Conservation (phyloP, 1,140 invertebrate genomes). For the Melipona quadrifasciata region DNA sequence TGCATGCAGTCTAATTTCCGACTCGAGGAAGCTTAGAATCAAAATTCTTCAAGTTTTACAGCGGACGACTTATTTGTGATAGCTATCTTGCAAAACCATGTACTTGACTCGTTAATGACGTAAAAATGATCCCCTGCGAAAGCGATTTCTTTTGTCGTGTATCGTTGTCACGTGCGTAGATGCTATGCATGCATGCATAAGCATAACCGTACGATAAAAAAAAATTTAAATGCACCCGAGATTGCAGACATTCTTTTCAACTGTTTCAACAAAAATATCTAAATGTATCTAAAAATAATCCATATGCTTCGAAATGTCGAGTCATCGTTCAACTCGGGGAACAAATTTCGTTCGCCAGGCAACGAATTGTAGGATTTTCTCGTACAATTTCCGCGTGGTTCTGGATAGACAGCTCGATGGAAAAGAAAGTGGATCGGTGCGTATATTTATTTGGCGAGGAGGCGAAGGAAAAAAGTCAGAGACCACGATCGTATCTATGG, state of each 20-base stretch:
- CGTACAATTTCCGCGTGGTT: background rate
- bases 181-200: conserved; percentile 3
- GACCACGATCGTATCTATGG: conserved; percentile 57
- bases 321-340: too few species aligned
- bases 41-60: background rate
- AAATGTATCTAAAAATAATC: too few species aligned
- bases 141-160: background rate
- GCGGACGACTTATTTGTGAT: background rate
- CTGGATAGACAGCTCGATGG: too few species aligned
- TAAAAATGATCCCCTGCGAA: conserved; percentile 5
- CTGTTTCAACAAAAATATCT: too few species aligned
- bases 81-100: background rate
- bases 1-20: background rate
- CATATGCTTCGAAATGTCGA: too few species aligned
- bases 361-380: background rate
- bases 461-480: conserved; percentile 57
- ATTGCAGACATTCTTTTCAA: too few species aligned
- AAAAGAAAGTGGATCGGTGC: conserved; percentile 29
- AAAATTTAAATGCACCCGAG: too few species aligned
- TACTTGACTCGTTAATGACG: background rate
- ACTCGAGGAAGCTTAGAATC: background rate
- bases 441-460: conserved; percentile 44
- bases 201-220: too few species aligned
- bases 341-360: too few species aligned
- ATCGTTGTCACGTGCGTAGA: background rate